A percentile compares a stretch with the other conserved stretches of the same genome.
Conservation (phyloP, 2,113 vertebrate genomes). For the Cervus canadensis region DNA sequence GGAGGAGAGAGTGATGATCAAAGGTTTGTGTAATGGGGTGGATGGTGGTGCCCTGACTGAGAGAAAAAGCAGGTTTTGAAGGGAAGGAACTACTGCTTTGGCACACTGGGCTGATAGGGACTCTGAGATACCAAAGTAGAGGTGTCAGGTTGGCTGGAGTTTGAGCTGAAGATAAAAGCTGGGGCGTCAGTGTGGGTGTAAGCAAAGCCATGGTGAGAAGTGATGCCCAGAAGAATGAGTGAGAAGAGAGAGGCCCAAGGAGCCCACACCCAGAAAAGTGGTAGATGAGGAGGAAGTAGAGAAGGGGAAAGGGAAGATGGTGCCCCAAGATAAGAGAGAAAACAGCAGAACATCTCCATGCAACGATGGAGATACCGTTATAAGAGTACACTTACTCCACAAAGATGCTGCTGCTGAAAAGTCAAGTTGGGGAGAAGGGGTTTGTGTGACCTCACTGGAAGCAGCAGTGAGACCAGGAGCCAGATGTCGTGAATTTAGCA, state of each 20-base stretch:
- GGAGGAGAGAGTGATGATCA: not conserved
- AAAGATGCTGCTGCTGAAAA: not conserved
- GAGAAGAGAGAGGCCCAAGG: not conserved
- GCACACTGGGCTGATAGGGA: not conserved
- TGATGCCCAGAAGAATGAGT: not conserved
- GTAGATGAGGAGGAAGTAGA: not conserved
- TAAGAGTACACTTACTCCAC: not conserved
- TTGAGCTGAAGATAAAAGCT: not conserved
- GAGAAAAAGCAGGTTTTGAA: not conserved
- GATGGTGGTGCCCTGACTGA: not conserved
- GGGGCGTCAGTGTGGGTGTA: not conserved
- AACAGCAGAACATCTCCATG: not conserved
- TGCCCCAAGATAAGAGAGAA: not conserved
- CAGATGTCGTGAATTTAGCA: not conserved
- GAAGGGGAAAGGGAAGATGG: not conserved
- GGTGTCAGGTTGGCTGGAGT: not conserved
- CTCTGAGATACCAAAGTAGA: not conserved
- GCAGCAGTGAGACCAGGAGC: not conserved
- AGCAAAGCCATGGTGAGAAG: not conserved
- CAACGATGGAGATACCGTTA: accelerated
- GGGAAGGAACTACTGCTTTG: not conserved
- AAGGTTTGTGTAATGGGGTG: not conserved
- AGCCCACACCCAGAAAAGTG: not conserved
- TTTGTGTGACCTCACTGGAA: not conserved
- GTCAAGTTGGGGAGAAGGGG: not conserved